A percentile compares a stretch with the other conserved stretches of the same genome.
phyloP scores from a whole-genome alignment of 2,113 vertebrate species.

The Azemiops feae region DNA sequence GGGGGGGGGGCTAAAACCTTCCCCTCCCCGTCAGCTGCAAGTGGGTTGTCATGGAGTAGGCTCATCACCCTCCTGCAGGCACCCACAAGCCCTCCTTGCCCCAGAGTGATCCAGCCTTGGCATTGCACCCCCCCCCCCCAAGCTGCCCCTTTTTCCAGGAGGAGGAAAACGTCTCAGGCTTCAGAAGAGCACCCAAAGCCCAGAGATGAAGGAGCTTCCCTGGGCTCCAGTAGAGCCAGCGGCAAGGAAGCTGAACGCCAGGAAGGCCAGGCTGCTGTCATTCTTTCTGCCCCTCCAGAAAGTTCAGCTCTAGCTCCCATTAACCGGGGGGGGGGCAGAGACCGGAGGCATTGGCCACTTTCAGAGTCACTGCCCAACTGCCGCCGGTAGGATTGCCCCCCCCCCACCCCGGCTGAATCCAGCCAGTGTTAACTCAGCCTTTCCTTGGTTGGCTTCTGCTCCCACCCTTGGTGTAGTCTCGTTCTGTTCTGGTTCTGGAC shows the following conservation, averaged over 20 bases:
- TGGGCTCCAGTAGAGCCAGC: background rate
- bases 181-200: background rate
- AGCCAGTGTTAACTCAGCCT: background rate
- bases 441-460: background rate
- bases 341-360: background rate
- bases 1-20: background rate
- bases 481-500: background rate
- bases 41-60: background rate
- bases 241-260: background rate
- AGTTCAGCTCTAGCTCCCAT: background rate
- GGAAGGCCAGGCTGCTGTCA: background rate
- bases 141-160: slow-evolving; percentile 73
- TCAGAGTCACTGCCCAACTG: background rate
- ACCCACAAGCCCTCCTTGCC: background rate
- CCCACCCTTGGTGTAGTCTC: background rate
- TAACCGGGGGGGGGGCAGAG: background rate
- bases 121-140: background rate
- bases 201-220: background rate
- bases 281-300: background rate
- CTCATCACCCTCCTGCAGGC: background rate
- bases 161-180: slow-evolving; percentile 57
- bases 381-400: background rate
- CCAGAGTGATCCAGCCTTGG: background rate
- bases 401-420: background rate
- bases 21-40: background rate